A percentile compares a stretch with the other conserved stretches of the same genome.
These are phyloP conservation scores for Dascillus cervinus DNA, from an alignment of 2,888 invertebrate species.

Conservation along the genomic window DNA sequence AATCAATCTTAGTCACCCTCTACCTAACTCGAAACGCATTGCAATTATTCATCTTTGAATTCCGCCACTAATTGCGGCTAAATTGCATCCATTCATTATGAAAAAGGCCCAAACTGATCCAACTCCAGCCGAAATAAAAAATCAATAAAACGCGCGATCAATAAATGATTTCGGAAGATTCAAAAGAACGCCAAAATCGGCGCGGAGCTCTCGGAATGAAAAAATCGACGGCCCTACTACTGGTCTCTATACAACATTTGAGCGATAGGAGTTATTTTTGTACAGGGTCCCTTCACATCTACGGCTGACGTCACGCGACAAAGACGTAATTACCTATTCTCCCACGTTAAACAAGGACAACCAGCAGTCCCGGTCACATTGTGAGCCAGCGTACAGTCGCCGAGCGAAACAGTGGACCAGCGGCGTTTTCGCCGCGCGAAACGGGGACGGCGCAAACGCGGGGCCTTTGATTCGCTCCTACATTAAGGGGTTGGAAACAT, in stretches of 20 bases:
- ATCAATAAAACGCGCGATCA: no score
- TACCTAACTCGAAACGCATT: no score
- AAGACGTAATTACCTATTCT: slow-evolving; percentile 20
- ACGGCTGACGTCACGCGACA: slow-evolving; percentile 34
- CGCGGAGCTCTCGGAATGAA: background rate
- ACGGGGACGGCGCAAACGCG: slow-evolving; percentile 28
- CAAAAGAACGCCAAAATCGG: no score
- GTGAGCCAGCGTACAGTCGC: slow-evolving; percentile 28
- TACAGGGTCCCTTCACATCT: slow-evolving; percentile 35
- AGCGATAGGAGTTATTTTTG: slow-evolving; percentile 38
- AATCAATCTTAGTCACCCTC: no score
- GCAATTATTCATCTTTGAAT: no score
- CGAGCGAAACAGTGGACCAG: slow-evolving; percentile 25
- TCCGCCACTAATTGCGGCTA: no score
- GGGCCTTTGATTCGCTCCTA: slow-evolving; percentile 33
- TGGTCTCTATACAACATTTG: slow-evolving; percentile 29
- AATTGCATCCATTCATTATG: no score
- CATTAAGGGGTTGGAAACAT: slow-evolving; percentile 26
- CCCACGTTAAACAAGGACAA: slow-evolving; percentile 22
- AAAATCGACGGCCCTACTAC: slow-evolving; percentile 6
- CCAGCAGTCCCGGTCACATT: slow-evolving; percentile 31
- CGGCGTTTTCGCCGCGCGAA: slow-evolving; percentile 7
- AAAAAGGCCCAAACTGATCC: no score
- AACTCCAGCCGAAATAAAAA: no score
- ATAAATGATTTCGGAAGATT: no score